Evolutionary conservation across 2,797 vertebrate species (phyloP).

Genomic region (Danio kyathit): DNA sequence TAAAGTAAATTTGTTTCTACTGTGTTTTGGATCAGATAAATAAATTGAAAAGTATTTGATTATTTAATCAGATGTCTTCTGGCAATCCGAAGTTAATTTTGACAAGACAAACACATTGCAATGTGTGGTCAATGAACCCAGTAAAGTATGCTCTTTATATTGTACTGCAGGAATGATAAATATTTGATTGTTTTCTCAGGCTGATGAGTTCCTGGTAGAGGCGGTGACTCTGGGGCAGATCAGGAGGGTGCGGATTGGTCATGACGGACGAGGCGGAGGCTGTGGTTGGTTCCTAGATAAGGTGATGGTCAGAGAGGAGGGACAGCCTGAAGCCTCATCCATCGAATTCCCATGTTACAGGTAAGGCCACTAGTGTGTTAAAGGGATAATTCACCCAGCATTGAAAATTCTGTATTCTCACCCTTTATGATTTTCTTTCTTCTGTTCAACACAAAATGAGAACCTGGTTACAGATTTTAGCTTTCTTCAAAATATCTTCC

Average conservation of each 20-base stretch:
- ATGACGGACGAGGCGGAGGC: conserved; percentile 92
- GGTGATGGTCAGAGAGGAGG: conserved; percentile 94
- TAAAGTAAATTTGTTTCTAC: no score
- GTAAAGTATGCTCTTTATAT: not conserved
- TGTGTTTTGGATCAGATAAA: no score
- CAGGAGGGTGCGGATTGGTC: conserved; percentile 88
- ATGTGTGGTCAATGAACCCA: not conserved
- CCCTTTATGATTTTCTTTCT: no score
- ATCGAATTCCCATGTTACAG: conserved; percentile 94
- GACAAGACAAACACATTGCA: not conserved
- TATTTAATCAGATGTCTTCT: not conserved
- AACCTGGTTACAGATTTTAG: no score
- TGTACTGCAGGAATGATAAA: not conserved
- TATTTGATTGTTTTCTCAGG: conserved; percentile 71
- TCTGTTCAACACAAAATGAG: no score
- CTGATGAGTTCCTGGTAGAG: conserved; percentile 95
- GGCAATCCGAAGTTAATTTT: not conserved
- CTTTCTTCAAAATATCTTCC: no score
- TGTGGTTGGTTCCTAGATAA: conserved; percentile 97
- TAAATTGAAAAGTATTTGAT: no score
- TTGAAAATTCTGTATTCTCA: not conserved
- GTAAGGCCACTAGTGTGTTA: conserved; percentile 68
- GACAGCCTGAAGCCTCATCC: conserved; percentile 88
- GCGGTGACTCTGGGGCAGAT: conserved; percentile 88
- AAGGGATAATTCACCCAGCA: no score